A percentile compares a stretch with the other conserved stretches of the same genome.
These are phyloP conservation scores for Hanleya hanleyi DNA, from an alignment of 2,888 invertebrate genomes.

Conservation along the genomic window DNA sequence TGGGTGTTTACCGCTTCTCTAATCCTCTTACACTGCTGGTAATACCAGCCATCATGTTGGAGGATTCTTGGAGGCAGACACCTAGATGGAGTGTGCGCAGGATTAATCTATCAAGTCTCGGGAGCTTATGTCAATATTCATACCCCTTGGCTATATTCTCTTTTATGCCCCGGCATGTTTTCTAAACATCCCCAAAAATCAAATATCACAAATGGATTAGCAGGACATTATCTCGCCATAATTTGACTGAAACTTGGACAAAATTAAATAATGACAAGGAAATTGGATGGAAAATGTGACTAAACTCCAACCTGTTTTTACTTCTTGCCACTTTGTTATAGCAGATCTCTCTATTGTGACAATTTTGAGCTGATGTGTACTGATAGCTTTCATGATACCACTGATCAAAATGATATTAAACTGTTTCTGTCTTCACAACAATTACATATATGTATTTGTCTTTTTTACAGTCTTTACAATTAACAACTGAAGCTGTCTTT, in stretches of 20 bases:
- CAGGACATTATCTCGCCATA: not conserved
- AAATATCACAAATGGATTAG: not conserved
- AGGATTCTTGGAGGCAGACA: not conserved
- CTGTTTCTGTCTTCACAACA: too few relatives aligned
- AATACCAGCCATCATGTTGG: not conserved
- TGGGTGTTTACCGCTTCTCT: slow-evolving; percentile 3
- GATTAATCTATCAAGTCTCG: slow-evolving; percentile 3
- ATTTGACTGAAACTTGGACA: not conserved
- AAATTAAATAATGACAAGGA: not conserved
- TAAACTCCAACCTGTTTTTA: too few relatives aligned
- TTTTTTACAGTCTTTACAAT: too few relatives aligned
- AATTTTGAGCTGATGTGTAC: too few relatives aligned
- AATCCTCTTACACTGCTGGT: not conserved
- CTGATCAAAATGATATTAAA: too few relatives aligned
- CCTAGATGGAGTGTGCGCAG: not conserved
- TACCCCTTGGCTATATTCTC: not conserved
- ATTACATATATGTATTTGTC: too few relatives aligned
- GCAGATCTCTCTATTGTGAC: too few relatives aligned
- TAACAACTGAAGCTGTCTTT: too few relatives aligned
- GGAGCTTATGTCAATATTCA: not conserved
- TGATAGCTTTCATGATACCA: too few relatives aligned
- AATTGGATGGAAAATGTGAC: not conserved
- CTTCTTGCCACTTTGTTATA: too few relatives aligned
- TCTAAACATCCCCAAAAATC: not conserved
- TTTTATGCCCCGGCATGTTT: not conserved